A percentile compares a stretch with the other conserved stretches of the same genome.
Conservation (phyloP, 2,888 invertebrate genomes). For the Luperina nickerlii region DNA sequence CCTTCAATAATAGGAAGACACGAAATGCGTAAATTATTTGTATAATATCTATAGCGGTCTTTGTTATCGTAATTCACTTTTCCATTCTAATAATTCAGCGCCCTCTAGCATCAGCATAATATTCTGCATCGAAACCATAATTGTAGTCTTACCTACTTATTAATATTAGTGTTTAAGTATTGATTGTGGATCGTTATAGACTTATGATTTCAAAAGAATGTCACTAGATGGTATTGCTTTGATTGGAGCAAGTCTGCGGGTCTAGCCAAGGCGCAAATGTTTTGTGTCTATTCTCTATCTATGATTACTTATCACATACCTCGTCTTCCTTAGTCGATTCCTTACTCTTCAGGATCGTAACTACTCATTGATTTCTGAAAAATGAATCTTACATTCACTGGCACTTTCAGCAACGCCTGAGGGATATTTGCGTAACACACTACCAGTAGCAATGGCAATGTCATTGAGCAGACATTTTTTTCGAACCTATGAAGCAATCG, state of each 20-base stretch:
- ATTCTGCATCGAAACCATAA: neutral
- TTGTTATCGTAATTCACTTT: neutral
- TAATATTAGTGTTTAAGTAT: neutral
- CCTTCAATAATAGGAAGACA: neutral
- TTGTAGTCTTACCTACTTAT: neutral
- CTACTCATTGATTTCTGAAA: neutral
- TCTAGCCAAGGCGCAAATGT: neutral
- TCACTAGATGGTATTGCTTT: conserved; percentile 25
- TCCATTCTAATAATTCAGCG: neutral
- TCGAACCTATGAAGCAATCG: no score
- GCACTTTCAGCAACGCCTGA: neutral
- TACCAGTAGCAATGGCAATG: no score
- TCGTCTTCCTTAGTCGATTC: neutral
- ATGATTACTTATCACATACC: neutral
- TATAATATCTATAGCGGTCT: neutral
- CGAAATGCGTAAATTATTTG: neutral
- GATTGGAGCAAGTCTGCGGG: no score
- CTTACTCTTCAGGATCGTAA: neutral
- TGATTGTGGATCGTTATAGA: neutral
- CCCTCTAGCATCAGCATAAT: neutral
- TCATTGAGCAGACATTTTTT: no score
- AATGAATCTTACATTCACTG: neutral
- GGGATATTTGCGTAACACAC: neutral
- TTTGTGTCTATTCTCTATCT: neutral
- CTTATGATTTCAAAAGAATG: neutral